These are phyloP conservation scores for Centropristis striata DNA, from an alignment of 2,113 vertebrate species.

Conservation along the genomic window DNA sequence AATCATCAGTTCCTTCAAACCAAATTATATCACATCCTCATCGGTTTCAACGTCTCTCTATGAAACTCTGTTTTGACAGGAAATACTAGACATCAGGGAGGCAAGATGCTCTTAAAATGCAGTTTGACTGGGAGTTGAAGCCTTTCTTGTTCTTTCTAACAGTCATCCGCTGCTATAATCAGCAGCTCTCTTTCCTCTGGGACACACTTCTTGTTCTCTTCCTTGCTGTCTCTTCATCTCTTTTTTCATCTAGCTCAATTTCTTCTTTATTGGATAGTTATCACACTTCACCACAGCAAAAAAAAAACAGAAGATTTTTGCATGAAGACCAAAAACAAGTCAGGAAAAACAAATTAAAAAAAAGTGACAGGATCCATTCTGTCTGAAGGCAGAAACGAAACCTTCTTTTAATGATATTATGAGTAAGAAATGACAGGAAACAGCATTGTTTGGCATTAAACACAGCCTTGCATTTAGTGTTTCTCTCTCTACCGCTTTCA, in stretches of 20 bases:
- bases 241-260: neutral
- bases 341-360: neutral
- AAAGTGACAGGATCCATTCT: neutral
- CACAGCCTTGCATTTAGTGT: neutral
- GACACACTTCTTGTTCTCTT: neutral
- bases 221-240: too few relatives aligned
- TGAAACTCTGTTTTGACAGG: constrained; percentile 10
- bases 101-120: neutral
- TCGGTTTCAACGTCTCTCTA: neutral
- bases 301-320: neutral
- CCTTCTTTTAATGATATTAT: neutral
- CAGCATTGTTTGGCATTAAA: neutral
- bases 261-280: neutral
- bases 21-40: too few relatives aligned
- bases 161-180: neutral
- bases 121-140: constrained; percentile 9
- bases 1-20: too few relatives aligned
- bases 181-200: neutral
- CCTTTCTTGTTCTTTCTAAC: neutral
- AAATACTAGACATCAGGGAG: constrained; percentile 7
- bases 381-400: neutral
- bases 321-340: neutral
- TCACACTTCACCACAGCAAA: too few relatives aligned
- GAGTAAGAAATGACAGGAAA: neutral
- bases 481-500: constrained; percentile 29